Evolutionary conservation across 2,113 vertebrate genomes (phyloP), one percentile per base, ranked within the genome.

Genomic region (Gallinago jamesoni): DNA sequence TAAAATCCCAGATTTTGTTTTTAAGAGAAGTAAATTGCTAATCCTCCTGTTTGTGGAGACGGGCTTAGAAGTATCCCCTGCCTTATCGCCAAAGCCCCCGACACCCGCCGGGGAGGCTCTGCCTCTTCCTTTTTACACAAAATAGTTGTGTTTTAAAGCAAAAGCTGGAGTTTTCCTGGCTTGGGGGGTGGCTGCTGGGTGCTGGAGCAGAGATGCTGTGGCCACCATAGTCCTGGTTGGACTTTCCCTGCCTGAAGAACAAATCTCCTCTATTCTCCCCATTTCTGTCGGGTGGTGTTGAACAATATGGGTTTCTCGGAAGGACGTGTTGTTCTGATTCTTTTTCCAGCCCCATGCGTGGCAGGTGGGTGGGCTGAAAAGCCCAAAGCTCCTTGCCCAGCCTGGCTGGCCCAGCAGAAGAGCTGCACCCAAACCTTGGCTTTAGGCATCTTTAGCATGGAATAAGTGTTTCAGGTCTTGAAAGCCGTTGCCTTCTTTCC

Each of bases 1-100:
- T 78, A 92, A 93, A 96, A 96, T 84, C 94, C 90, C 0, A 7
- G 94, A 74, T 93, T 96, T 95, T 93, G 48, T 90, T 93, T 95
- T 80, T n/a, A 93, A 93, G 92, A 83, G 89, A 91, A 95, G 86
- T 86, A 90, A 96, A 89, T 89, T 90, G 90, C 76, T 96, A 96
- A 96, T 95, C 90, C 94, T 84, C 39, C 2, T 95, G 92, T 96
- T 96, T 96, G 95, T 94, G 80, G 86, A 96, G 90, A 96, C 90
- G 92, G 78, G 94, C 84, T 95, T 96, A 96, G 82, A 64, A 94
- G 74, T 81, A 66, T 91, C 86, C 84, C 73, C 66, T 2, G 89
- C 77, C 89, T 94, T 89, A 95, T 85, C 22, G 0, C 84, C 68
- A 60, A 80, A 95, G 92, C 87, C 69, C 63, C 33, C 20, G 35